Percentiles rank a stretch among this genome's conserved stretches.
These are phyloP conservation scores for Hyla sarda DNA, from an alignment of 2,113 vertebrate genomes.

Conservation along the genomic window DNA sequence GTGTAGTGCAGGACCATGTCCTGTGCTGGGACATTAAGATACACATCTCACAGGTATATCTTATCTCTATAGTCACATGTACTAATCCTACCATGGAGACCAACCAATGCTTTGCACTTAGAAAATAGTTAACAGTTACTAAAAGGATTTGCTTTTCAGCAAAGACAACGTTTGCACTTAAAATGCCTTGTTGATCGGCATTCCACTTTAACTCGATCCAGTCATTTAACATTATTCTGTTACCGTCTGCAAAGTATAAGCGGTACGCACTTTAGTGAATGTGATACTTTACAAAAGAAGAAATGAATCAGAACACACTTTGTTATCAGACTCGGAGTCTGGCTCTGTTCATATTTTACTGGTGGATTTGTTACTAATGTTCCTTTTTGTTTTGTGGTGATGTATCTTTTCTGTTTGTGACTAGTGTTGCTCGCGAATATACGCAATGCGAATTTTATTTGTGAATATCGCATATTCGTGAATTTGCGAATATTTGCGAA, in stretches of 20 bases:
- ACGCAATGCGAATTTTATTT: too few species aligned
- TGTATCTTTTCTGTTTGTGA: not conserved
- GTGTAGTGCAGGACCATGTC: too few species aligned
- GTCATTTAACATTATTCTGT: not conserved
- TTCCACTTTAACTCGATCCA: not conserved
- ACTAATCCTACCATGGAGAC: not conserved
- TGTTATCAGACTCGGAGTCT: not conserved
- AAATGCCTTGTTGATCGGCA: not conserved
- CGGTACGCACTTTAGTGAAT: not conserved
- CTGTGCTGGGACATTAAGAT: too few species aligned
- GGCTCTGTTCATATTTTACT: not conserved
- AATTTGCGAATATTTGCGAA: too few species aligned
- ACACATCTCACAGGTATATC: too few species aligned
- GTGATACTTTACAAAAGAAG: not conserved
- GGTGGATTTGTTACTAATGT: not conserved
- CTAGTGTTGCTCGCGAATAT: too few species aligned
- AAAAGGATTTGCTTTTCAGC: not conserved
- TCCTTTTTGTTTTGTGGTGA: constrained; percentile 2
- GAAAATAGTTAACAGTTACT: not conserved
- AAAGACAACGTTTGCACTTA: not conserved
- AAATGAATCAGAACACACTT: not conserved
- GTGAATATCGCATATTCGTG: too few species aligned
- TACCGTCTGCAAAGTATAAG: not conserved
- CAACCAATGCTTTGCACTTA: not conserved
- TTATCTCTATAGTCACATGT: not conserved